These are phyloP conservation scores for Onychorhynchus coronatus DNA, from an alignment of 2,113 vertebrate genomes.

Conservation along the genomic window DNA sequence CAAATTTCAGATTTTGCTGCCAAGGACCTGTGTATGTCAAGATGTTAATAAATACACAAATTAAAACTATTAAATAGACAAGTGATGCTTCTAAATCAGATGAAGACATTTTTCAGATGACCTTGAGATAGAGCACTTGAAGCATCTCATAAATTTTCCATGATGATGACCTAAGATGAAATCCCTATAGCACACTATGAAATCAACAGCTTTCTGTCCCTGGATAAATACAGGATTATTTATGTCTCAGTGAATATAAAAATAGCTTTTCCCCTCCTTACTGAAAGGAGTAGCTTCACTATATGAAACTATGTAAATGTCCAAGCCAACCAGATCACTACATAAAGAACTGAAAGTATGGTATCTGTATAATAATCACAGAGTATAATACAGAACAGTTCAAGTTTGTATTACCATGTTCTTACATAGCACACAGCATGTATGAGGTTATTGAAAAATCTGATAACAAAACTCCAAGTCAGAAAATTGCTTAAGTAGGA, in stretches of 20 bases:
- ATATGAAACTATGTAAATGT: neutral
- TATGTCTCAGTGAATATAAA: constrained; percentile 18
- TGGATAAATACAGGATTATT: neutral
- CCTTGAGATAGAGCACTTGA: constrained; percentile 45
- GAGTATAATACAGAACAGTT: neutral
- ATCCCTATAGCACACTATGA: neutral
- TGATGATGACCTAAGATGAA: neutral
- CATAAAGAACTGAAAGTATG: neutral
- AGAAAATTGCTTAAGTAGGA: neutral
- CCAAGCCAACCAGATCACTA: neutral
- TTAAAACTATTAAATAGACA: constrained; percentile 34
- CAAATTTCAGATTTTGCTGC: neutral
- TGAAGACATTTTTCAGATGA: constrained; percentile 25
- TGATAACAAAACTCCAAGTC: neutral
- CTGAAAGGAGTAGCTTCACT: neutral
- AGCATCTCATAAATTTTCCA: constrained; percentile 49
- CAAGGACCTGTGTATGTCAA: neutral
- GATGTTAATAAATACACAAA: constrained; percentile 56
- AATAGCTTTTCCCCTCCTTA: neutral
- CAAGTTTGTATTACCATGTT: neutral
- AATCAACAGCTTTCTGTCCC: neutral
- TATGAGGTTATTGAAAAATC: neutral
- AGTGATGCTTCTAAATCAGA: constrained; percentile 24
- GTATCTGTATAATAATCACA: neutral
- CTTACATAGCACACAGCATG: neutral